Percentiles rank a stretch among this genome's conserved stretches.
Conservation (phyloP, 2,797 vertebrate species). For the Chlorospingus semifuscus region DNA sequence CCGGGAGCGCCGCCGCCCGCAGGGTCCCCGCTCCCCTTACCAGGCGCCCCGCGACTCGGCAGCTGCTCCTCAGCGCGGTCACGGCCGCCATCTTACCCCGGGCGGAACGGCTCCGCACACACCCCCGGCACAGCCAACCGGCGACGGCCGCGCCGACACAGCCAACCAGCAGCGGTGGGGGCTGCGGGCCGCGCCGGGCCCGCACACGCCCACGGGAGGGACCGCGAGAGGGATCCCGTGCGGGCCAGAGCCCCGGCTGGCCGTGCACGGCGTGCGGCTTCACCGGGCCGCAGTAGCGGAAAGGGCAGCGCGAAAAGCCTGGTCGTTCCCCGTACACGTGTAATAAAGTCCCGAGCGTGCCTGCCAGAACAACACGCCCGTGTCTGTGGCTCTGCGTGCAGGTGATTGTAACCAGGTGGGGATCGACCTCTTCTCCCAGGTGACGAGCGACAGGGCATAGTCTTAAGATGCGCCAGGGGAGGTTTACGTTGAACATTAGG, state of each 20-base stretch:
- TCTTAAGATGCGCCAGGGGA: not conserved
- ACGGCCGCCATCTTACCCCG: slow-evolving; percentile 87
- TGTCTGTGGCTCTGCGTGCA: not conserved
- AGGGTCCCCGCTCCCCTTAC: slow-evolving; percentile 73
- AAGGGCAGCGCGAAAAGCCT: not conserved
- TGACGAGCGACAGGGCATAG: not conserved
- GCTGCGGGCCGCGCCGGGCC: not conserved
- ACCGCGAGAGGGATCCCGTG: accelerated
- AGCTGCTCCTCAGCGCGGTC: slow-evolving; percentile 75
- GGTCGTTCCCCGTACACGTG: accelerated
- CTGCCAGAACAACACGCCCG: not conserved
- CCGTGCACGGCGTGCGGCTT: accelerated
- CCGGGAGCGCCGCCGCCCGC: not conserved
- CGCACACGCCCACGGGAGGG: not conserved
- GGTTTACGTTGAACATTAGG: not conserved
- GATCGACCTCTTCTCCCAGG: not conserved
- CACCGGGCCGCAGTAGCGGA: not conserved
- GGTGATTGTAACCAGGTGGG: not conserved
- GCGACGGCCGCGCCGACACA: slow-evolving; percentile 43
- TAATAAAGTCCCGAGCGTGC: not conserved
- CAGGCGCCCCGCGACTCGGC: slow-evolving; percentile 74
- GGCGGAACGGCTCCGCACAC: not conserved
- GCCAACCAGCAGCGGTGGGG: slow-evolving; percentile 69
- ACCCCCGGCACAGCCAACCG: slow-evolving; percentile 76
- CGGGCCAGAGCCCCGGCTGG: accelerated